phyloP scores from a whole-genome alignment of 2,797 vertebrate species.

The Enteromius fasciolatus region DNA sequence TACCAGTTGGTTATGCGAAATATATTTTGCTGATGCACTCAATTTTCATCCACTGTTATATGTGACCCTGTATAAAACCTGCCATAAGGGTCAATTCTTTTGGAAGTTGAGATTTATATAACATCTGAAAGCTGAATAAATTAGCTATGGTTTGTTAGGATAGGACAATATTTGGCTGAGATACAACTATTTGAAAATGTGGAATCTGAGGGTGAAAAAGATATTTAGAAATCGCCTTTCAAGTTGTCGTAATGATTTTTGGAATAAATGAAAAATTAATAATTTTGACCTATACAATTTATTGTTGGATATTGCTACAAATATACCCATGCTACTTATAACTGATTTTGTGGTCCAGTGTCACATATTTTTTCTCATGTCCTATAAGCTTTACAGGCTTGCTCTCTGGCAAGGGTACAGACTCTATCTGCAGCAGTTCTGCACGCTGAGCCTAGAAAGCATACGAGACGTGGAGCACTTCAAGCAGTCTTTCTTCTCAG shows the following conservation, averaged over 20 bases:
- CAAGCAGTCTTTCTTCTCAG: constrained; percentile 83
- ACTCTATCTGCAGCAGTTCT: constrained; percentile 80
- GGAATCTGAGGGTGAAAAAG: not conserved
- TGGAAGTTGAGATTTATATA: no score
- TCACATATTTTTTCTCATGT: not conserved
- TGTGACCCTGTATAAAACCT: no score
- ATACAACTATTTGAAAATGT: not conserved
- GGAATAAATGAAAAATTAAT: not conserved
- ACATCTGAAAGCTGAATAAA: not conserved
- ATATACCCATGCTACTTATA: not conserved
- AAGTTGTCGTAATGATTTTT: not conserved
- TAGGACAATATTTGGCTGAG: not conserved
- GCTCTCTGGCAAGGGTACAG: constrained; percentile 89
- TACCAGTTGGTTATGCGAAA: not conserved
- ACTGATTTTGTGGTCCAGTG: not conserved
- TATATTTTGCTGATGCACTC: not conserved
- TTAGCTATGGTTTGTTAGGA: not conserved
- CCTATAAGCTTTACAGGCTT: constrained; percentile 84
- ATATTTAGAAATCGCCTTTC: no score
- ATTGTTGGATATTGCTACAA: not conserved
- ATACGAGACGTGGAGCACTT: constrained; percentile 78
- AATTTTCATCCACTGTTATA: not conserved
- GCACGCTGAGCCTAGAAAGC: constrained; percentile 72
- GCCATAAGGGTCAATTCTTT: no score
- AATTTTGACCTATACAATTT: not conserved